Conservation (phyloP, 2,113 vertebrate genomes). For the Notarius quadriscutis region DNA sequence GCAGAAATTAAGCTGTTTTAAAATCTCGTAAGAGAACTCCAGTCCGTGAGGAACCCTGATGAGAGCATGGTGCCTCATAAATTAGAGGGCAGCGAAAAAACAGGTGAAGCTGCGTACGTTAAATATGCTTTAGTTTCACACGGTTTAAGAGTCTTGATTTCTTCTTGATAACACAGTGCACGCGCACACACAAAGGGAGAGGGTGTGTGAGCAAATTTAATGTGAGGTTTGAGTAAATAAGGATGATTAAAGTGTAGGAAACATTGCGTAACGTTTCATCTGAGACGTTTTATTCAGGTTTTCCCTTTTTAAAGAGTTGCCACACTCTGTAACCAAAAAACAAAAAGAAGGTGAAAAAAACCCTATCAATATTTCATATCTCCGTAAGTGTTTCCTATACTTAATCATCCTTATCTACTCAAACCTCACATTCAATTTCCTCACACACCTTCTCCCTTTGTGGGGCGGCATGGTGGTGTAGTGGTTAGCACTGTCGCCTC, state of each 20-base stretch:
- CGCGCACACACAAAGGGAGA: not conserved
- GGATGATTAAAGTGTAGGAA: not conserved
- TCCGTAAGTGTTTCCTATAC: not conserved
- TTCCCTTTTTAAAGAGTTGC: not conserved
- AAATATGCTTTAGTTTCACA: constrained; percentile 5
- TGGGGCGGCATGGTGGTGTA: too few relatives aligned
- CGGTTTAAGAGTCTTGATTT: not conserved
- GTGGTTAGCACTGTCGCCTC: too few relatives aligned
- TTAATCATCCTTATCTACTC: not conserved
- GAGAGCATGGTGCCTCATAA: constrained; percentile 16
- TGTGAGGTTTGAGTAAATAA: not conserved
- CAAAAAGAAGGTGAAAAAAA: not conserved
- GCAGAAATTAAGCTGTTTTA: not conserved
- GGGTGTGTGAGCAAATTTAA: not conserved
- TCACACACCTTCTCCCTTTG: not conserved
- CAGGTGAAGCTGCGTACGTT: not conserved
- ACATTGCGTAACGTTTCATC: not conserved
- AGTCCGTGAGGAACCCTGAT: not conserved
- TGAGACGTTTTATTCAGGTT: not conserved
- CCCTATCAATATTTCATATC: too few relatives aligned
- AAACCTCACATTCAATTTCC: not conserved
- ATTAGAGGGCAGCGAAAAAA: constrained; percentile 1
- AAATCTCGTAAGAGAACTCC: not conserved
- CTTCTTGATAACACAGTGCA: not conserved
- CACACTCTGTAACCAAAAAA: too few relatives aligned